Conservation (phyloP, 2,888 invertebrate species). For the Cryptosula pallasiana region DNA sequence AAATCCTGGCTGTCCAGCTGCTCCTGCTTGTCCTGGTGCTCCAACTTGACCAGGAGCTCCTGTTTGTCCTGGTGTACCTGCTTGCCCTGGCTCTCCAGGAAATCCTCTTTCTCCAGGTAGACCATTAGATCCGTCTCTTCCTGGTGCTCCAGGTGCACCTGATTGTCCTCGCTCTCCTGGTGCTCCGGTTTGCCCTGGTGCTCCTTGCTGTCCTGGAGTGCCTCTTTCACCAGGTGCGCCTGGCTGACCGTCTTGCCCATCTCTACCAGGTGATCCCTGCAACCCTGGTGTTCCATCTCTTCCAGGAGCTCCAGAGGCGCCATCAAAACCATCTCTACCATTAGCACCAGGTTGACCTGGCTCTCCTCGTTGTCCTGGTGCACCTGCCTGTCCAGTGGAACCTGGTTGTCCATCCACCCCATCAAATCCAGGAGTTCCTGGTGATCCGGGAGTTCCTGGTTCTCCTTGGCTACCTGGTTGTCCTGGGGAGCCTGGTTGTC, state of each 20-base stretch:
- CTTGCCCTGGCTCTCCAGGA: not conserved
- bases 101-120: not conserved
- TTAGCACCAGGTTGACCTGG: conserved; percentile 26
- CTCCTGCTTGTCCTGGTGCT: conserved; percentile 22
- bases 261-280: not conserved
- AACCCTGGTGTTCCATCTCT: not conserved
- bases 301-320: conserved; percentile 18
- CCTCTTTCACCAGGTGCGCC: conserved; percentile 4
- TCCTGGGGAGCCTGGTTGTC: conserved; percentile 20
- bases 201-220: conserved; percentile 7
- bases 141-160: conserved; percentile 6
- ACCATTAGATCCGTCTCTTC: not conserved
- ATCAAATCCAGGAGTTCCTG: conserved; percentile 25
- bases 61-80: conserved; percentile 8
- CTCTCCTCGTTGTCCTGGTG: conserved; percentile 26
- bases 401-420: conserved; percentile 26
- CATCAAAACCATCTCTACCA: conserved; percentile 26
- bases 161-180: conserved; percentile 18
- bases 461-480: conserved; percentile 23
- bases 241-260: not conserved
- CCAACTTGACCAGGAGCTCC: conserved; percentile 24
- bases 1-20: conserved; percentile 4
- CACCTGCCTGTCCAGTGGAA: conserved; percentile 25
- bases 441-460: conserved; percentile 23
- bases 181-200: conserved; percentile 10